phyloP scores from a whole-genome alignment of 2,113 vertebrate species.

The Paramormyrops kingsleyae region DNA sequence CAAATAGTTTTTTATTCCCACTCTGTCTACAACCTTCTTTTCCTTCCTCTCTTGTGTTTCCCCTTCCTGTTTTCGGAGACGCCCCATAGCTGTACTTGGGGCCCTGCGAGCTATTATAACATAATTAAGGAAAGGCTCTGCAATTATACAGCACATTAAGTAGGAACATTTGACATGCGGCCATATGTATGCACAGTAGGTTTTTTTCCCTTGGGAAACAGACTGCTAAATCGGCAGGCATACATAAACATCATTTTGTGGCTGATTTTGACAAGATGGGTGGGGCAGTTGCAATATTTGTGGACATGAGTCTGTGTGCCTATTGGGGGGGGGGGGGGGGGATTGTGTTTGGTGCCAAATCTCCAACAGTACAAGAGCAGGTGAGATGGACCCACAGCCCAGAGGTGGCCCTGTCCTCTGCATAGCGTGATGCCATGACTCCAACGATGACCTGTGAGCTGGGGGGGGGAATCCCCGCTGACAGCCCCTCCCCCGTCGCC shows the following conservation, averaged over 20 bases:
- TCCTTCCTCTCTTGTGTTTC: neutral
- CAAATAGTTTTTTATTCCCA: neutral
- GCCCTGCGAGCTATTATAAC: neutral
- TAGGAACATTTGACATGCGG: neutral
- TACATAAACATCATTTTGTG: conserved; percentile 2
- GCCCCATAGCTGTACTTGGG: neutral
- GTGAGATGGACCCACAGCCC: neutral
- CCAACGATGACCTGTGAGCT: neutral
- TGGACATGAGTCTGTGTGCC: neutral
- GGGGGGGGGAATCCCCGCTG: neutral
- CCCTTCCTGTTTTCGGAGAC: neutral
- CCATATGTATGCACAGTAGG: neutral
- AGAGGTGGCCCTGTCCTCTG: no score
- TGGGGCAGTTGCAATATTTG: neutral
- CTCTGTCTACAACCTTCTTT: neutral
- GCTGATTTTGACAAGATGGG: conserved; percentile 7
- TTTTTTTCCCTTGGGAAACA: conserved; percentile 7
- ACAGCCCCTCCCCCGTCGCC: neutral
- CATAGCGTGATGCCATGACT: neutral
- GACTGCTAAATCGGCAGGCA: neutral
- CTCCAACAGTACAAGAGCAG: neutral
- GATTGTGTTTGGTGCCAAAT: no score
- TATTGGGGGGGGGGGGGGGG: no score
- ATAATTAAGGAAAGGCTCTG: neutral
- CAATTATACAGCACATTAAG: conserved; percentile 1